Evolutionary conservation across 2,113 vertebrate genomes (phyloP), one percentile per base, ranked within the genome.

Genomic region (Paraplagusia blochii): DNA sequence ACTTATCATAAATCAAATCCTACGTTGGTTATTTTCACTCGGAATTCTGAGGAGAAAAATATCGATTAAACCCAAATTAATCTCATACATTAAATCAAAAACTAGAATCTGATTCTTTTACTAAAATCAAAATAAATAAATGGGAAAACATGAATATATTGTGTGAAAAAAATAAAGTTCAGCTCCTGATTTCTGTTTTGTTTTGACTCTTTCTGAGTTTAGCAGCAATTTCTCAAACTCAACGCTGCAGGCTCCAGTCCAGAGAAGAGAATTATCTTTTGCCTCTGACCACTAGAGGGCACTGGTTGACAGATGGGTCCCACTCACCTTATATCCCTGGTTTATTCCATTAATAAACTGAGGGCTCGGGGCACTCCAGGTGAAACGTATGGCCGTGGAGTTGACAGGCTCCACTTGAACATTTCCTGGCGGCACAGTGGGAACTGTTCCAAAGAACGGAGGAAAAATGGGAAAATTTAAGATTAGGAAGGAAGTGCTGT

Each of bases 331-430:
- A 83, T 99, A 99, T 43, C 96, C 97, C 79, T 98, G 95, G 89
- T 98, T 99, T 90, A 99, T 97, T 63, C 97, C 97, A 0, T 98
- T 98, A 89, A 98, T 95, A 88, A 98, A 98, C 87, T 99, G 96
- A 9, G 97, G 97, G 79, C 95, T 98, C 19, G 97, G 95, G 17
- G 96, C 95, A 43, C 88, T 95, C 97, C 97, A 99, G 51, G 89
- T 95, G 84, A 96, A 94, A 66, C 93, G 94, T 72, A 99, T 90
- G 17, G 95, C 88, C 2, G 94, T 98, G 62, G 96, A 98, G 78
- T 98, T 99, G 86, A 98, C 94, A 0, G 95, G 92, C 68, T 98
- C 95, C 0, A 87, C 85, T n/a, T 94, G 92, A 39, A 99, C 95
- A 0, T 96, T 97, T 73, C 95, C 95, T 0, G 96, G 96, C 49